Evolutionary conservation across 2,888 invertebrate genomes (phyloP).

Genomic region (Spialia ferax): DNA sequence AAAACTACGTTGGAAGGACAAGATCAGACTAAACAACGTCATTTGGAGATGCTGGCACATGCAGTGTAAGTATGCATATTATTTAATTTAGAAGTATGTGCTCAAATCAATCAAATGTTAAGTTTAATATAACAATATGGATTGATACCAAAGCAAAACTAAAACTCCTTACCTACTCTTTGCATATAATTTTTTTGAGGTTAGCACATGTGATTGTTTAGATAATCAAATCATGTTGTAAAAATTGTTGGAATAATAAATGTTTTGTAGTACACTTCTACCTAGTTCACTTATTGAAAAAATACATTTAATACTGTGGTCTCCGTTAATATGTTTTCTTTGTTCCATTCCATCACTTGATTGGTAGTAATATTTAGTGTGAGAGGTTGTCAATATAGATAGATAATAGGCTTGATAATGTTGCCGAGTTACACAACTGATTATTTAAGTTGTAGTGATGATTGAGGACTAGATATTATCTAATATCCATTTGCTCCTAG

Average conservation of each 20-base stretch:
- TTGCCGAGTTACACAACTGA: conserved; percentile 42
- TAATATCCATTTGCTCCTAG: conserved; percentile 13
- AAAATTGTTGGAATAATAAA: too few relatives aligned
- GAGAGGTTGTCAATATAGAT: conserved; percentile 46
- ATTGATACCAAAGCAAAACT: neutral
- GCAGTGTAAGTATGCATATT: conserved; percentile 92
- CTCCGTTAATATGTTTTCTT: neutral
- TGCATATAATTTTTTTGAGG: neutral
- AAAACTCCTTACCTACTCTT: neutral
- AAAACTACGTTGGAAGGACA: conserved; percentile 98
- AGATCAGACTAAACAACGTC: conserved; percentile 99
- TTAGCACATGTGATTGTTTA: neutral
- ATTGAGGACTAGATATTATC: conserved; percentile 41
- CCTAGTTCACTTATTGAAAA: neutral
- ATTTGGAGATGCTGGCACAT: conserved; percentile 99
- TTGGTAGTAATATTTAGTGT: conserved; percentile 35
- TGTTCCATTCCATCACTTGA: conserved; percentile 1
- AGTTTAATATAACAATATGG: neutral
- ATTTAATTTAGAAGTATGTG: neutral
- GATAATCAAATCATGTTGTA: too few relatives aligned
- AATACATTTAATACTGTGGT: neutral
- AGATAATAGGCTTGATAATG: conserved; percentile 42
- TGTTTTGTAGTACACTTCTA: neutral
- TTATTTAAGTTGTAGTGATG: conserved; percentile 33
- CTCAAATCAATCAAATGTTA: neutral